A percentile compares a stretch with the other conserved stretches of the same genome.
Conservation (phyloP, 2,113 vertebrate species). For the Lycaon pictus region DNA sequence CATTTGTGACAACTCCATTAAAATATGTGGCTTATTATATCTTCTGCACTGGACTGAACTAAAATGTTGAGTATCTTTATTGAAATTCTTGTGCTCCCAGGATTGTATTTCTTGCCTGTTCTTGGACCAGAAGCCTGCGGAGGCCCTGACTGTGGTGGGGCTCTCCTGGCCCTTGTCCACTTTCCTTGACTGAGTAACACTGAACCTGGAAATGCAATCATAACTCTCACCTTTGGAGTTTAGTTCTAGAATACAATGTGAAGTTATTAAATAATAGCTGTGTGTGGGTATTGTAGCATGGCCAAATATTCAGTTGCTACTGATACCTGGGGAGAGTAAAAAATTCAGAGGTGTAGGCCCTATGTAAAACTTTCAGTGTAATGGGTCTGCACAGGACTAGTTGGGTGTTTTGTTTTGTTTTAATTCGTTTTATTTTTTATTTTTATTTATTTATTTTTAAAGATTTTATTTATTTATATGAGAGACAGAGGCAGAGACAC, state of each 20-base stretch:
- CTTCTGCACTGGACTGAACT: not conserved
- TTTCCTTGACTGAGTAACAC: not conserved
- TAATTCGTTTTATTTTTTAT: too few relatives aligned
- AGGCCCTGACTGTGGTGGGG: not conserved
- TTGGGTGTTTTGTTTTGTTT: too few relatives aligned
- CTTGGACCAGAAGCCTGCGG: not conserved
- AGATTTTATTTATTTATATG: too few relatives aligned
- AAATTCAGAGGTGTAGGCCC: not conserved
- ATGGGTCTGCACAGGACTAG: not conserved
- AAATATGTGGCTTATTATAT: not conserved
- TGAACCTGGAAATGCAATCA: not conserved
- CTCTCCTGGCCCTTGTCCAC: not conserved
- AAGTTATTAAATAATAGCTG: not conserved
- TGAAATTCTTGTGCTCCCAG: not conserved
- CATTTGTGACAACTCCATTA: not conserved
- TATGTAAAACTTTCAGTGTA: not conserved
- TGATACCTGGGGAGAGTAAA: not conserved
- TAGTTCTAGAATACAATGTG: not conserved
- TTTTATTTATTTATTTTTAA: too few relatives aligned
- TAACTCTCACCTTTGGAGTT: not conserved
- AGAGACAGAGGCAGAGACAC: too few relatives aligned
- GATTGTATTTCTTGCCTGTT: not conserved
- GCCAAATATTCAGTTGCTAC: not conserved
- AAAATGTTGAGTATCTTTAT: not conserved
- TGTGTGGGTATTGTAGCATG: not conserved